phyloP scores from a whole-genome alignment of 2,888 invertebrate species.

The Lissonota sp. region DNA sequence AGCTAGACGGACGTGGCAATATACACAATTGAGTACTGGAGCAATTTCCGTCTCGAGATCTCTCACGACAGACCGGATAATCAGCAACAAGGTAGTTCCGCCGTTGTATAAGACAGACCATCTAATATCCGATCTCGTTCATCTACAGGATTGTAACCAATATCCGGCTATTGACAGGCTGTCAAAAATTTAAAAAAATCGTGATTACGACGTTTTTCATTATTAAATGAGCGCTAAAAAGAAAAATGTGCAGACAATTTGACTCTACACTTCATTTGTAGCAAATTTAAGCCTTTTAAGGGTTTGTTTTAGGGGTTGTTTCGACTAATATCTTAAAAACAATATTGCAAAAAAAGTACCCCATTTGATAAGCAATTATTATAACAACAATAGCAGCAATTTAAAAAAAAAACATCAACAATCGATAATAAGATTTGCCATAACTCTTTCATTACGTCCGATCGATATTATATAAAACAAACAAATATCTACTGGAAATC shows the following conservation, averaged over 20 bases:
- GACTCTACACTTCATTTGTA: no score
- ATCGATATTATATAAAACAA: slow-evolving; percentile 8
- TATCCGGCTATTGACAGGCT: not conserved
- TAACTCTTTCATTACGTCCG: slow-evolving; percentile 17
- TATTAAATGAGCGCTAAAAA: no score
- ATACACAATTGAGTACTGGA: slow-evolving; percentile 54
- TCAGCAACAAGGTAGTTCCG: slow-evolving; percentile 51
- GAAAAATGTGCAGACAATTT: no score
- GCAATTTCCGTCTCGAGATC: slow-evolving; percentile 56
- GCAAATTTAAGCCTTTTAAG: no score
- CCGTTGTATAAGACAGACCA: slow-evolving; percentile 33
- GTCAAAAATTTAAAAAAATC: no score
- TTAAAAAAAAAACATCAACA: not conserved
- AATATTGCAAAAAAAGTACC: no score
- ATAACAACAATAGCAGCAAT: no score
- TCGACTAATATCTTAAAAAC: no score
- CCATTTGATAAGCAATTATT: no score
- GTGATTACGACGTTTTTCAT: no score
- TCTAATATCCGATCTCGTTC: slow-evolving; percentile 1
- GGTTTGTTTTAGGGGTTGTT: no score
- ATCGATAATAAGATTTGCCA: not conserved
- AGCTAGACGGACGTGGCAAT: slow-evolving; percentile 45
- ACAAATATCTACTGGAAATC: slow-evolving; percentile 18
- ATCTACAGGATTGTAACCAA: not conserved
- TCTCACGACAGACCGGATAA: slow-evolving; percentile 46